Evolutionary conservation across 2,888 invertebrate genomes (phyloP).

Genomic region (Melieria crassipennis): DNA sequence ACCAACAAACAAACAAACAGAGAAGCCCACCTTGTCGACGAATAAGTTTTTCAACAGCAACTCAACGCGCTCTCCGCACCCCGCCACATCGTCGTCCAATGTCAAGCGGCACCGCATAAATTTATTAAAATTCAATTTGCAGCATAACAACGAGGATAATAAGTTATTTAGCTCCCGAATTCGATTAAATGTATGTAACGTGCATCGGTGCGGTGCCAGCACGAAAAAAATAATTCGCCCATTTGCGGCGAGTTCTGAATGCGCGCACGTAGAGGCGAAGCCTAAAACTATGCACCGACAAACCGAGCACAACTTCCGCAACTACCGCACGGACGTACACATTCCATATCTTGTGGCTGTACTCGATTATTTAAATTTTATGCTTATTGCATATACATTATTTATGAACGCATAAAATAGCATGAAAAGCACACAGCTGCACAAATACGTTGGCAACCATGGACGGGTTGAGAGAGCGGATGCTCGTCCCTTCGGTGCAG

Average conservation of each 20-base stretch:
- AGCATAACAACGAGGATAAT: constrained; percentile 10
- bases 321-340: too few relatives aligned
- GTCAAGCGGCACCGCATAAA: constrained; percentile 12
- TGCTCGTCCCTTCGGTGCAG: constrained; percentile 6
- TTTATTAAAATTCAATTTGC: constrained; percentile 31
- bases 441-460: neutral
- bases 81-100: too few relatives aligned
- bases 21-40: too few relatives aligned
- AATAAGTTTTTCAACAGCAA: too few relatives aligned
- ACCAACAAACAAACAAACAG: too few relatives aligned
- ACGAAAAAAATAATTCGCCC: too few relatives aligned
- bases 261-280: too few relatives aligned
- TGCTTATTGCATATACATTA: constrained; percentile 55
- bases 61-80: too few relatives aligned
- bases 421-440: neutral
- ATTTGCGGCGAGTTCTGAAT: too few relatives aligned
- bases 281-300: too few relatives aligned
- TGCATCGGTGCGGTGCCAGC: too few relatives aligned
- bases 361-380: constrained; percentile 59
- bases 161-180: constrained; percentile 18
- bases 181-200: constrained; percentile 1
- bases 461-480: neutral
- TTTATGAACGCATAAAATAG: constrained; percentile 48
- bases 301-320: too few relatives aligned
- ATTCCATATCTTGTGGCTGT: constrained; percentile 15